These are phyloP conservation scores for Ptychodera flava DNA, from an alignment of 35 echinoderm and acorn worm species.

Conservation along the genomic window DNA sequence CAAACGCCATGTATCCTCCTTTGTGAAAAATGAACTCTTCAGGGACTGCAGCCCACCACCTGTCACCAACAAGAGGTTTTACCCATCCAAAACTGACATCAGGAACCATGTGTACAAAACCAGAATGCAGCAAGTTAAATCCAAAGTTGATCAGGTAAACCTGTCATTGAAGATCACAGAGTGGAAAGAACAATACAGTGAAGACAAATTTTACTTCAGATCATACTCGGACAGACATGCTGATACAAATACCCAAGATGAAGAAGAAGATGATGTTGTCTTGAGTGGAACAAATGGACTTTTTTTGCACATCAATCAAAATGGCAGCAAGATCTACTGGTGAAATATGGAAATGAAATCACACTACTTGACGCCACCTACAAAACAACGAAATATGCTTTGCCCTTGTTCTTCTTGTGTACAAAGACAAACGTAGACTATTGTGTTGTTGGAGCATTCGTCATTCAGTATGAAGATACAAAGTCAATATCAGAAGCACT, in stretches of 20 bases:
- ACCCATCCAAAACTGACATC: not conserved
- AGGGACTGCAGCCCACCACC: no score
- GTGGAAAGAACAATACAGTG: not conserved
- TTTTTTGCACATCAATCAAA: constrained; percentile 19
- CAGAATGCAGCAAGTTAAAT: not conserved
- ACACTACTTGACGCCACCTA: constrained; percentile 27
- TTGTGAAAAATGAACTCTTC: no score
- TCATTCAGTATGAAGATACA: constrained; percentile 10
- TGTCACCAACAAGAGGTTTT: not conserved
- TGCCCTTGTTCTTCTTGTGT: constrained; percentile 38
- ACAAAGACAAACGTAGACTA: constrained; percentile 37
- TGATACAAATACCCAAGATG: not conserved
- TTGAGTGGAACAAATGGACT: not conserved
- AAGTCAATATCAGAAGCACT: constrained; percentile 23
- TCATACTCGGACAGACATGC: not conserved
- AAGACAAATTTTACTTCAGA: not conserved
- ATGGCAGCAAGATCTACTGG: constrained; percentile 20
- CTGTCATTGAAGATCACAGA: not conserved
- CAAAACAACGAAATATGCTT: constrained; percentile 22
- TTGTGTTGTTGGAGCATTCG: constrained; percentile 26
- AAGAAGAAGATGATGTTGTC: not conserved
- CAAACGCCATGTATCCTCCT: no score
- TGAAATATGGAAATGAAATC: constrained; percentile 24
- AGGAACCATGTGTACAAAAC: not conserved
- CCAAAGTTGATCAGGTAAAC: not conserved